Base-by-base conservation (phyloP, 2,113 vertebrate genomes). In the Connochaetes taurinus region DNA sequence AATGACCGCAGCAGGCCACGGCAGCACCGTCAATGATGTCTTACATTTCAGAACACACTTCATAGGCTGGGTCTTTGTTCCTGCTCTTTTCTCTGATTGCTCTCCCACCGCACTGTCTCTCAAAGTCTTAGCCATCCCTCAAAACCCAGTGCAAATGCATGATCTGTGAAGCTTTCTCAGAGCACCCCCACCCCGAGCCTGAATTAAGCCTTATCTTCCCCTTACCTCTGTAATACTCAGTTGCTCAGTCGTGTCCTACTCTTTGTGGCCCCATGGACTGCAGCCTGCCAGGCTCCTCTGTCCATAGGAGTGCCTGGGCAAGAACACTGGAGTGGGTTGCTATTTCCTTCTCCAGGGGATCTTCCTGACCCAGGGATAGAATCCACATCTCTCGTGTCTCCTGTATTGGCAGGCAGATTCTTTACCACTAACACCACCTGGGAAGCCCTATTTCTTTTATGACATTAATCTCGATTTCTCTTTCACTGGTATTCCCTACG, bases 181-280 rank as follows among this genome's bases (percentile, higher is more conserved):
- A 91, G 45, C 14, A 12, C 12, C 12, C 7, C 10, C 0, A 14
- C 25, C 16, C 5, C 76, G 10, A 43, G 27, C 53, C 58, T 43
- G 52, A 88, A 74, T 19, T 31, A 29, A 67, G n/a, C 74, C 17
- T 53, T 50, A 25, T 17, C 64, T 50, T 21, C 25, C 27, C 33
- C 50, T 23, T 5, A 23, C 16, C 78, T 71, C 43, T 89, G 1
- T 58, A 78, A 19, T 10, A 27, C 2, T 17, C 52, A 53, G 16
- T 53, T 1, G 0, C 5, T 53, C 52, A 53, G 52, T 53, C 1
- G 1, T 17, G 16, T 2, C 52, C 0, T 1, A 53, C 16, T 53
- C 52, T 17, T 53, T 53, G 52, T 0, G 16, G 16, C 52, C 52
- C 52, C 52, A 53, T 53, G 52, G 6, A 53, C 6, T 0, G 52